Percentiles rank a stretch among this genome's conserved stretches.
Evolutionary conservation across 2,888 invertebrate species (phyloP).

Genomic region (Rhyacophila evoluta): DNA sequence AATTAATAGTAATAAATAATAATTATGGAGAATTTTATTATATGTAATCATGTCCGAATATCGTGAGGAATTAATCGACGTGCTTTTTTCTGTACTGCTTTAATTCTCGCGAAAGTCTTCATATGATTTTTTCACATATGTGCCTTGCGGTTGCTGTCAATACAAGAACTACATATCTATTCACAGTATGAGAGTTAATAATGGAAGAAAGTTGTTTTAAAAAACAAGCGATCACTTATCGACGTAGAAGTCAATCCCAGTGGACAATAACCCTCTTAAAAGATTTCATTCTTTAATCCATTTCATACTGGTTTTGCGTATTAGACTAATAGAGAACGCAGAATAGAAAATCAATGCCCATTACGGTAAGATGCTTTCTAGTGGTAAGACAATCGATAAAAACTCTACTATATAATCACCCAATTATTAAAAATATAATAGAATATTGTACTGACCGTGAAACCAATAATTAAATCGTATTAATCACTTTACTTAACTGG

Average conservation of each 20-base stretch:
- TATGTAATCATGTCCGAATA: neutral
- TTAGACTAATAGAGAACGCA: neutral
- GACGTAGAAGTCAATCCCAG: neutral
- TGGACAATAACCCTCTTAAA: constrained; percentile 14
- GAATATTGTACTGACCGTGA: too few relatives aligned
- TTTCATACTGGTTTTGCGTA: neutral
- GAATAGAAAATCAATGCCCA: neutral
- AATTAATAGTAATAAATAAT: too few relatives aligned
- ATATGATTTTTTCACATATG: neutral
- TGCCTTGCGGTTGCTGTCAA: neutral
- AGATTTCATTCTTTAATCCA: neutral
- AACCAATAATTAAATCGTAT: too few relatives aligned
- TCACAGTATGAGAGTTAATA: neutral
- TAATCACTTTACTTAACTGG: too few relatives aligned
- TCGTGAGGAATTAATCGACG: neutral
- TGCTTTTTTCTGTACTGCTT: neutral
- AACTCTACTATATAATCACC: neutral
- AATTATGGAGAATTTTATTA: neutral
- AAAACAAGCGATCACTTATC: neutral
- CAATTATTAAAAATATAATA: neutral
- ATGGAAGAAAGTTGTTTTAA: neutral
- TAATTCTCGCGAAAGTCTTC: neutral
- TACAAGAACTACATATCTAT: neutral
- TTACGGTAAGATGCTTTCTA: constrained; percentile 11
- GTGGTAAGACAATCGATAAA: neutral